Evolutionary conservation across 2,888 invertebrate species (phyloP), one percentile per base, ranked within the genome.

Genomic region (Machimus rusticus): DNA sequence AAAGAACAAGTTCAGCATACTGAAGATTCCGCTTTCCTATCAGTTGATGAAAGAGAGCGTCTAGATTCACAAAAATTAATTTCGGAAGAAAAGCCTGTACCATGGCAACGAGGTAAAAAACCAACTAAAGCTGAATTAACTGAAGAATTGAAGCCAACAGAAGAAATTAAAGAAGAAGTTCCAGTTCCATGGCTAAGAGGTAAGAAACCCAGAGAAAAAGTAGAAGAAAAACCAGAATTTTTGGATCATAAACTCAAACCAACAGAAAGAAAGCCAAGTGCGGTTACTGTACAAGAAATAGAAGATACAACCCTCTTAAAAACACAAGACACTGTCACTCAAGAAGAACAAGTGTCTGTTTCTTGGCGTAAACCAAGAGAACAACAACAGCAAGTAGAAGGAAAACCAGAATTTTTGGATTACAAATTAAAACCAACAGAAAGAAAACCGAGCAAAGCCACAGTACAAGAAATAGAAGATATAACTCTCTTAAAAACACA

Each of bases 161-260:
- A 85, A 31, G 74, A 46, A 23, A 46, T n/a, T 88, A 93, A 93
- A 46, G 57, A 81, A 31, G 85, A 85, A 51, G 28, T 74, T 88
- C 93, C 93, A 0, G 90, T 93, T 1, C 91, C 91, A 90, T 93
- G 90, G 93, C 92, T 90, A 86, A 91, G 90, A 86, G 92, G 90
- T 57, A 92, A 90, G 89, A 91, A 91, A 4, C 82, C 89, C 1
- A 89, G 90, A 51, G 77, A 77, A 55, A 28, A 86, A 39, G 31
- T 88, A 90, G 23, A 66, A 8, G 66, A 66, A 66, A 66, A 28
- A 66, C 66, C 66, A 23, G 66, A 66, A 87, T 90, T 90, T 82
- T 89, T 90, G 31, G 86, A 88, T 66, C 85, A 90, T 57, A 90
- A 90, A 87, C 89, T 89, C 9, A 86, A 82, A 31, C 82, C 66